Percentiles rank a stretch among this genome's conserved stretches.
These are phyloP conservation scores for Butorides virescens DNA, from an alignment of 2,113 vertebrate genomes.

Conservation along the genomic window DNA sequence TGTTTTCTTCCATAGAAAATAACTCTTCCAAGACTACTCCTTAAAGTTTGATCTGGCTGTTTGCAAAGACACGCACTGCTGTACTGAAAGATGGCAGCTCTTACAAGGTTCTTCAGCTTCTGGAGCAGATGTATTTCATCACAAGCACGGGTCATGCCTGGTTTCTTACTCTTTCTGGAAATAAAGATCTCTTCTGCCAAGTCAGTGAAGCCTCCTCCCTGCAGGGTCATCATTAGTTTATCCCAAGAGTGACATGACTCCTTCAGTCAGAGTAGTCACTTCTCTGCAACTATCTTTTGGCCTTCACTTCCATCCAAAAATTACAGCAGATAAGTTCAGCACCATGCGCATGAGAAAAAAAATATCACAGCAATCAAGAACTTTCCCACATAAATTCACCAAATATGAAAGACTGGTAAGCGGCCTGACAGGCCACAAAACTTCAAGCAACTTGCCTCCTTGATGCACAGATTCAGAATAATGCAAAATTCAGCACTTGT, in stretches of 20 bases:
- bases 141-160: conserved; percentile 9
- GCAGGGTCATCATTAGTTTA: neutral
- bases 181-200: conserved; percentile 41
- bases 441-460: neutral
- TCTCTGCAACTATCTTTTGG: neutral
- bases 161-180: neutral
- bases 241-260: neutral
- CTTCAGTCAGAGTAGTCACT: neutral
- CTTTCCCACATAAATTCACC: conserved; percentile 11
- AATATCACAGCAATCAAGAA: neutral
- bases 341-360: neutral
- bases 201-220: conserved; percentile 19
- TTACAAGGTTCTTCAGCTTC: conserved; percentile 19
- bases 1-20: neutral
- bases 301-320: neutral
- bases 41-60: neutral
- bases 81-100: conserved; percentile 29
- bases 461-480: neutral
- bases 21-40: neutral
- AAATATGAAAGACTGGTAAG: neutral
- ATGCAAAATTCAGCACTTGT: conserved; percentile 4
- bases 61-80: neutral
- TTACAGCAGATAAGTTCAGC: neutral
- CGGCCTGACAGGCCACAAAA: neutral
- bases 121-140: conserved; percentile 18